Conservation (phyloP, 2,113 vertebrate species). For the Lepus europaeus region DNA sequence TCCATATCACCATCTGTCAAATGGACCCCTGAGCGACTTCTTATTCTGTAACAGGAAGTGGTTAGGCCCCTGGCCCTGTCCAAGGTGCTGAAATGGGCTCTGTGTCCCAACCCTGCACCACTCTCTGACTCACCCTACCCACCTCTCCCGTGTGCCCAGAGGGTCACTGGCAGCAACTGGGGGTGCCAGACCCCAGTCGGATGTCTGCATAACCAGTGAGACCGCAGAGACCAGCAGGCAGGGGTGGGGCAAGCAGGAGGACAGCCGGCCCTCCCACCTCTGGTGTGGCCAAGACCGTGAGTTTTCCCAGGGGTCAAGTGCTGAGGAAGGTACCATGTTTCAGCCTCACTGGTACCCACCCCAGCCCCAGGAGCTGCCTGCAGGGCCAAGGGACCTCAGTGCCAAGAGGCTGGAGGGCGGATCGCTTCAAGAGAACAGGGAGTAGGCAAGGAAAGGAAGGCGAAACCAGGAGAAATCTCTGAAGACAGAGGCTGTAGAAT, state of each 20-base stretch:
- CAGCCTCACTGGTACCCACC: neutral
- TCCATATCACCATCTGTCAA: neutral
- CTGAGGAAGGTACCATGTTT: neutral
- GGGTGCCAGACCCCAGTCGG: neutral
- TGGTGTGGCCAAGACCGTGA: neutral
- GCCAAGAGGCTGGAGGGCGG: neutral
- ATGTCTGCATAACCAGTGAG: too few relatives aligned
- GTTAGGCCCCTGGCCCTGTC: neutral
- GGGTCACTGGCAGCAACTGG: neutral
- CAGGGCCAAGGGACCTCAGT: neutral
- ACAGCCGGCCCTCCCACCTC: neutral
- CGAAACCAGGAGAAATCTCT: neutral
- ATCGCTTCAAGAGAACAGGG: accelerated
- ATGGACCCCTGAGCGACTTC: neutral
- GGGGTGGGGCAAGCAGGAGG: neutral
- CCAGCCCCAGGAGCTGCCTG: neutral
- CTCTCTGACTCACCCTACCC: neutral
- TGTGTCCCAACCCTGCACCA: accelerated
- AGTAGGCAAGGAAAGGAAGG: neutral
- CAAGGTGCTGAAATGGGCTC: neutral
- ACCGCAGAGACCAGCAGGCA: neutral
- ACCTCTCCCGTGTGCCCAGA: neutral
- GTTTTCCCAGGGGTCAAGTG: neutral
- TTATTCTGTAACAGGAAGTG: neutral
- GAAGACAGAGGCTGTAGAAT: neutral